Base-by-base conservation (phyloP, 2,113 vertebrate genomes). In the Pseudolaguvia tuberculata region DNA sequence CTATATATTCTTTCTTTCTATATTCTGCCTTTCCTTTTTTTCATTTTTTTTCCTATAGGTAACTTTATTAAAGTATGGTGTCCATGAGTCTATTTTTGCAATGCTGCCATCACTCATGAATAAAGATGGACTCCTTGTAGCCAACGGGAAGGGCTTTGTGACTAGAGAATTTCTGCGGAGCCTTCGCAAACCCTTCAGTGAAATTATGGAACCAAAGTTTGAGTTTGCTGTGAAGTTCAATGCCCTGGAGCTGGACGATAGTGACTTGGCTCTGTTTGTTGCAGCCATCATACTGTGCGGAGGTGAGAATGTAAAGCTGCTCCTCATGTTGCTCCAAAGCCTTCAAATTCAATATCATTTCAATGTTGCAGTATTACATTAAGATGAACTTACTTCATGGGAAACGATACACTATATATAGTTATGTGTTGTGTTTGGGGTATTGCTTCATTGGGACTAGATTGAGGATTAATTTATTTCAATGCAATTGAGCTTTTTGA, bases 51-150 rank as follows among this genome's bases (percentile, higher is more conserved):
- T 21, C 35, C 79, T 52, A 48, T 80, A 91, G 90, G 96, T 99
- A 87, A 98, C 96, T 61, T 88, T 98, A 65, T 91, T 98, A 74
- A 98, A 99, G 85, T 99, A 98, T 0, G 97, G 97, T 0, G 97
- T 99, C 39, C 94, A 99, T 0, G 97, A 99, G 84, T 94, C 96
- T 85, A 99, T 99, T 89, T 99, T 99, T 0, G 94, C 96, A 81
- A 98, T 99, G 97, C 88, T 98, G 80, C 96, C 97, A 79, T 98
- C 97, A 5, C 93, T 98, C 31, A 96, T 98, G 94, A 98, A 99
- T 89, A 99, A 99, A 87, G 97, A 99, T 0, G 97, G 96, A 80
- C 92, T 98, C 48, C 79, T 99, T 85, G 96, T 99, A 81, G 96
- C 96, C 83, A 96, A 94, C 0, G 97, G 97, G 10, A 95, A 94